Conservation (phyloP, 2,888 invertebrate species). For the Epinotia demarniana region DNA sequence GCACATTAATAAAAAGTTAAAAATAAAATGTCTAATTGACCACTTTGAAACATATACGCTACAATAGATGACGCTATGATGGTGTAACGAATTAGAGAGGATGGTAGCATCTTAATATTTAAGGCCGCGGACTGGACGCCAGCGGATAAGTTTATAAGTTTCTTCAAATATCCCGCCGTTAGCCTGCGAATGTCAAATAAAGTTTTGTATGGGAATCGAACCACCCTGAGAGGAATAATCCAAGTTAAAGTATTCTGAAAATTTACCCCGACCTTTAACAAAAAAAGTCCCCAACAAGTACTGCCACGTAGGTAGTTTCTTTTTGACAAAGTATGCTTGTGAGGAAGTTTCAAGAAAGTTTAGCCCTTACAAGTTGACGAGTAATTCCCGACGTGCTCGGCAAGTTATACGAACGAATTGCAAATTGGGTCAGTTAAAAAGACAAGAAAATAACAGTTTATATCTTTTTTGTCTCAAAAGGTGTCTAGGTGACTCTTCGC, state of each 20-base stretch:
- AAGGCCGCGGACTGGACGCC: too few species aligned
- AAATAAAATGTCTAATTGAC: slow-evolving; percentile 20
- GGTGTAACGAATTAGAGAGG: background rate
- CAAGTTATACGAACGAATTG: slow-evolving; percentile 4
- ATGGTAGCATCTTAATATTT: background rate
- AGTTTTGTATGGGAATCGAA: background rate
- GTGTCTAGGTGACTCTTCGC: too few species aligned
- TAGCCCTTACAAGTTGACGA: slow-evolving; percentile 31
- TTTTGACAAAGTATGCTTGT: slow-evolving; percentile 35
- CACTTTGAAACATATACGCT: background rate
- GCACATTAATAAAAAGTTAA: slow-evolving; percentile 10
- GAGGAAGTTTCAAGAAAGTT: slow-evolving; percentile 30
- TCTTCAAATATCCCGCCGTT: too few species aligned
- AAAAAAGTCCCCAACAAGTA: slow-evolving; percentile 16
- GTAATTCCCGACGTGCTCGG: slow-evolving; percentile 32
- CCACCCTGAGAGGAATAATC: too few species aligned
- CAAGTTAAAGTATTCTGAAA: background rate
- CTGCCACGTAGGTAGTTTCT: slow-evolving; percentile 8
- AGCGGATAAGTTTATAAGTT: too few species aligned
- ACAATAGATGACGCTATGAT: background rate
- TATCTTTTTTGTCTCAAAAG: background rate
- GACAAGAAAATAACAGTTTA: background rate
- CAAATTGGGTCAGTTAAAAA: slow-evolving; percentile 13
- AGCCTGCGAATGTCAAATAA: too few species aligned
- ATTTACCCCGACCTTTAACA: background rate